Percentiles rank a stretch among this genome's conserved stretches.
Evolutionary conservation across 2,888 invertebrate genomes (phyloP).

Genomic region (Scaeva pyrastri): DNA sequence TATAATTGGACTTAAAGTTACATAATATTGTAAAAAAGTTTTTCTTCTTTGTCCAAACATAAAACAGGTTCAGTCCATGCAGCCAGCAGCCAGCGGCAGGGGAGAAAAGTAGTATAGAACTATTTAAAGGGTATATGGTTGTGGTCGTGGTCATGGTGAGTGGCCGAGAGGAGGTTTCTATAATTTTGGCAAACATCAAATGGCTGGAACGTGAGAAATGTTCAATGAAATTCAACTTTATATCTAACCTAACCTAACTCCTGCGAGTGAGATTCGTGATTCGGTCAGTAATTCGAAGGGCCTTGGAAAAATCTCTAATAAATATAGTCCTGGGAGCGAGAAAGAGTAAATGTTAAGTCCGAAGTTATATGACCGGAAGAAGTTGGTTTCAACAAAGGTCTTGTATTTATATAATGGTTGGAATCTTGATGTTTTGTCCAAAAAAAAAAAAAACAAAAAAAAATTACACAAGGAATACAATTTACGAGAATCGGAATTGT

Average conservation of each 20-base stretch:
- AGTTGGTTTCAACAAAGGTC: not conserved
- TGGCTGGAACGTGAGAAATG: conserved; percentile 14
- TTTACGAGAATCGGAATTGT: not conserved
- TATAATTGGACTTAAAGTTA: conserved; percentile 26
- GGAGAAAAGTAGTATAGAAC: not conserved
- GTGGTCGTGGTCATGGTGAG: not conserved
- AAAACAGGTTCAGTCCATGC: too few relatives aligned
- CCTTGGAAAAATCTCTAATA: not conserved
- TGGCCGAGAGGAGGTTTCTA: not conserved
- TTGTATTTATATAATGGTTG: not conserved
- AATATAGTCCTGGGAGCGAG: not conserved
- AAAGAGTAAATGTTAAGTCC: not conserved
- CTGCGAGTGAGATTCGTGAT: not conserved
- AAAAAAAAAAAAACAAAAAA: too few relatives aligned
- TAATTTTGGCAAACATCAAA: conserved; percentile 28
- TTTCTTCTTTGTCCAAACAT: not conserved
- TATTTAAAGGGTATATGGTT: not conserved
- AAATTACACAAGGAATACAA: not conserved
- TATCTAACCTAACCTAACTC: too few relatives aligned
- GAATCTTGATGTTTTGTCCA: not conserved
- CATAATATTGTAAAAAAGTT: not conserved
- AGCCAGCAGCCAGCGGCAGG: not conserved
- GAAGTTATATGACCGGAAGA: not conserved
- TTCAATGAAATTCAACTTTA: not conserved
- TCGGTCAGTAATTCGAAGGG: conserved; percentile 3